Evolutionary conservation across 2,888 invertebrate genomes (phyloP).

Genomic region (Cryptops parisi): DNA sequence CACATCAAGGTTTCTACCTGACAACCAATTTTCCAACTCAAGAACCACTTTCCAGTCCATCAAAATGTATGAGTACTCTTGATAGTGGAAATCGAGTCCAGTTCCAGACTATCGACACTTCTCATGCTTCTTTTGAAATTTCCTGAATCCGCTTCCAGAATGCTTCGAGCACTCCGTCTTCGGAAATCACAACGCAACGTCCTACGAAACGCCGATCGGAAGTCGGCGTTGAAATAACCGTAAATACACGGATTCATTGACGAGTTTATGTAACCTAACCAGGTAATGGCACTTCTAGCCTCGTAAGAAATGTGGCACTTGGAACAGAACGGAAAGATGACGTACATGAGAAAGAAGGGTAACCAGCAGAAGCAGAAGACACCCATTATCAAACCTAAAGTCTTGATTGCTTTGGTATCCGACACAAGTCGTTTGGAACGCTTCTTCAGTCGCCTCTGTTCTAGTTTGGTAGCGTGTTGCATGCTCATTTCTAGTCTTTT

Average conservation of each 20-base stretch:
- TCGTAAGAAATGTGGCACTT: conserved; percentile 30
- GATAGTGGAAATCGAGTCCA: conserved; percentile 17
- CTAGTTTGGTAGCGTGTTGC: conserved; percentile 18
- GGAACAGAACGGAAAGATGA: conserved; percentile 73
- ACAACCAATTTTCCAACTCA: too few relatives aligned
- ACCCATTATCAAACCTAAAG: conserved; percentile 90
- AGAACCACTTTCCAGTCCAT: too few relatives aligned
- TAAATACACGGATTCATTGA: conserved; percentile 25
- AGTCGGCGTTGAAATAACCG: conserved; percentile 24
- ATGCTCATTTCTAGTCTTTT: conserved; percentile 23
- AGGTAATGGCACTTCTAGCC: conserved; percentile 23
- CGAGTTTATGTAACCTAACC: conserved; percentile 25
- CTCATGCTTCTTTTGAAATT: conserved; percentile 14
- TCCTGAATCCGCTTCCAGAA: conserved; percentile 8
- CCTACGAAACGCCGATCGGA: conserved; percentile 21
- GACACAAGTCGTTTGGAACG: conserved; percentile 12
- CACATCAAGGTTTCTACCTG: too few relatives aligned
- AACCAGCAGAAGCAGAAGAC: conserved; percentile 95
- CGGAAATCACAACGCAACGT: conserved; percentile 15
- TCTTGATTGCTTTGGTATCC: conserved; percentile 96
- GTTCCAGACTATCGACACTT: conserved; percentile 18
- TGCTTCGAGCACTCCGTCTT: background rate
- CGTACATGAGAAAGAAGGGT: conserved; percentile 90
- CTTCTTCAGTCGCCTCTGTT: conserved; percentile 16
- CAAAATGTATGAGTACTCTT: conserved; percentile 12